Evolutionary conservation across 2,113 vertebrate genomes (phyloP).

Genomic region (Turdus rufiventris): DNA sequence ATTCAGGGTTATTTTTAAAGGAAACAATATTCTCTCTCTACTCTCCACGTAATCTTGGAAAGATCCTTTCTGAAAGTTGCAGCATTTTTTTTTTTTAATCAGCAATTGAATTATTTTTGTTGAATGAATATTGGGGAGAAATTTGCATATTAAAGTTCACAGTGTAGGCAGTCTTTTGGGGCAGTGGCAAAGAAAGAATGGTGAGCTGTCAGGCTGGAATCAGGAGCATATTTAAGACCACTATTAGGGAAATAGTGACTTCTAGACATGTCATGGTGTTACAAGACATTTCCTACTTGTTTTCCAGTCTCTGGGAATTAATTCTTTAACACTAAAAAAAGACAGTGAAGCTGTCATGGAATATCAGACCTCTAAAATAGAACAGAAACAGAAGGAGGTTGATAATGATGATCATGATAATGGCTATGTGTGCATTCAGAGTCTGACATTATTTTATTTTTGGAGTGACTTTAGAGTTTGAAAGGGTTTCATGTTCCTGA

Average conservation of each 20-base stretch:
- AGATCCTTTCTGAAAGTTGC: not conserved
- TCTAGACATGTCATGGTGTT: rapidly evolving
- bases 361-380: not conserved
- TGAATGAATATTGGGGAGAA: not conserved
- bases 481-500: not conserved
- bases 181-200: not conserved
- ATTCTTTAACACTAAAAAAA: not conserved
- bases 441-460: too few relatives aligned
- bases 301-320: not conserved
- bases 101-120: not conserved
- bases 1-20: not conserved
- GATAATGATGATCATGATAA: not conserved
- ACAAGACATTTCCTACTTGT: not conserved
- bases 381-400: not conserved
- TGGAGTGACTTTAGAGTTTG: not conserved
- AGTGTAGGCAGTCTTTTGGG: not conserved
- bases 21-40: not conserved
- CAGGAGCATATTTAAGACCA: not conserved
- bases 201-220: not conserved
- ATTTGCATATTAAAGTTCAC: not conserved
- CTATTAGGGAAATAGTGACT: not conserved
- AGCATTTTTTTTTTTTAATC: not conserved
- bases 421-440: not conserved
- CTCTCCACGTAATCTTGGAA: not conserved
- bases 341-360: not conserved